phyloP scores from a whole-genome alignment of 2,797 vertebrate species.

The Sciurus carolinensis region DNA sequence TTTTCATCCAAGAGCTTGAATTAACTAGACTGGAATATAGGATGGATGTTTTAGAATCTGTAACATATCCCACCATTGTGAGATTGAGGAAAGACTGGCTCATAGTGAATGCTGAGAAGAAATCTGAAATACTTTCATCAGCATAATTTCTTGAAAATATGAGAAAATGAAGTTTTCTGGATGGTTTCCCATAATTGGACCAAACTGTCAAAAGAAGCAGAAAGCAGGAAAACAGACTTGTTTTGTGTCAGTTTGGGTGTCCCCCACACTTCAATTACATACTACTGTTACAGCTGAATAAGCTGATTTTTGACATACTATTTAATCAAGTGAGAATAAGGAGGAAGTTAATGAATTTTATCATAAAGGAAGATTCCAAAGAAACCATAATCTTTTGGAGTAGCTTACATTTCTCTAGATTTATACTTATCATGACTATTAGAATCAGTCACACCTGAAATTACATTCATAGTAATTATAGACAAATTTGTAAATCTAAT shows the following conservation, averaged over 20 bases:
- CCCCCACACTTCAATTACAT: not conserved
- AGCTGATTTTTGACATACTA: not conserved
- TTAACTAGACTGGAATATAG: not conserved
- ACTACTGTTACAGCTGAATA: not conserved
- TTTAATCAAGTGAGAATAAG: conserved; percentile 5
- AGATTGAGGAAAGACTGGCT: not conserved
- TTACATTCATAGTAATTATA: conserved; percentile 25
- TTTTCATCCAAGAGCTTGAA: not conserved
- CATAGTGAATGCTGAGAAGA: not conserved
- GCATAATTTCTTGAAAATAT: not conserved
- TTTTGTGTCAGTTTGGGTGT: not conserved
- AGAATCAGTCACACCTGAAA: not conserved
- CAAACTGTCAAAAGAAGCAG: not conserved
- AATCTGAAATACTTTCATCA: not conserved
- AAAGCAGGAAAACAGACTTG: not conserved
- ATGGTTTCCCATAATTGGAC: not conserved
- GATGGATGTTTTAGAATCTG: not conserved
- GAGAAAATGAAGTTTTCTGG: not conserved
- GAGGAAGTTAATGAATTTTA: not conserved
- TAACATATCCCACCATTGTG: not conserved
- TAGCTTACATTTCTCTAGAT: conserved; percentile 42
- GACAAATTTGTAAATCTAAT: not conserved
- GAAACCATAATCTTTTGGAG: not conserved
- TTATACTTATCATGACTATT: not conserved
- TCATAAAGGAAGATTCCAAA: not conserved